Evolutionary conservation across 2,888 invertebrate species (phyloP).

Genomic region (Latheticus oryzae): DNA sequence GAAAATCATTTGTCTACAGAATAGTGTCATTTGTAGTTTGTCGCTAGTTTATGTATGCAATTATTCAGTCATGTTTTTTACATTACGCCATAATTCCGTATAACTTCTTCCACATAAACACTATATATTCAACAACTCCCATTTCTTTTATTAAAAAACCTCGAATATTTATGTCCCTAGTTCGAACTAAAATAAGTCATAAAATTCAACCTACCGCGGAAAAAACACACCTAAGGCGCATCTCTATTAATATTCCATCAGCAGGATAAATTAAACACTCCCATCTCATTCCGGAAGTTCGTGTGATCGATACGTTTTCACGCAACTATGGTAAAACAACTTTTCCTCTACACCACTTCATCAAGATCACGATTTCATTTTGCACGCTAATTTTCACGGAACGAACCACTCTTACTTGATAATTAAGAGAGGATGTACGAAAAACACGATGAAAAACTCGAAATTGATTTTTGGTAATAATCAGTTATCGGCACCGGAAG

Average conservation of each 20-base stretch:
- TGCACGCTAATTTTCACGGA: conserved; percentile 6
- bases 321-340: neutral
- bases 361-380: neutral
- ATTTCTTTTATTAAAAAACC: conserved; percentile 24
- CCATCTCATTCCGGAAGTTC: conserved; percentile 21
- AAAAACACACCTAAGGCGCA: conserved; percentile 11
- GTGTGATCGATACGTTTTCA: conserved; percentile 20
- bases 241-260: conserved; percentile 36
- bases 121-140: conserved; percentile 8
- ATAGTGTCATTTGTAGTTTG: conserved; percentile 41
- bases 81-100: conserved; percentile 20
- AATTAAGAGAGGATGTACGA: neutral
- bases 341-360: neutral
- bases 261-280: conserved; percentile 30
- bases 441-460: neutral
- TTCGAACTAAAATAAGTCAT: conserved; percentile 18
- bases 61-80: conserved; percentile 38
- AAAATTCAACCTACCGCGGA: conserved; percentile 5
- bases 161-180: conserved; percentile 6
- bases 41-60: conserved; percentile 37
- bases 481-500: conserved; percentile 24
- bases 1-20: conserved; percentile 38
- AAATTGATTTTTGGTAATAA: neutral
- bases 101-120: conserved; percentile 5
- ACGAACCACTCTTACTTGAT: no score